A percentile compares a stretch with the other conserved stretches of the same genome.
Evolutionary conservation across 2,113 vertebrate genomes (phyloP).

Genomic region (Rhinopomastus cyanomelas): DNA sequence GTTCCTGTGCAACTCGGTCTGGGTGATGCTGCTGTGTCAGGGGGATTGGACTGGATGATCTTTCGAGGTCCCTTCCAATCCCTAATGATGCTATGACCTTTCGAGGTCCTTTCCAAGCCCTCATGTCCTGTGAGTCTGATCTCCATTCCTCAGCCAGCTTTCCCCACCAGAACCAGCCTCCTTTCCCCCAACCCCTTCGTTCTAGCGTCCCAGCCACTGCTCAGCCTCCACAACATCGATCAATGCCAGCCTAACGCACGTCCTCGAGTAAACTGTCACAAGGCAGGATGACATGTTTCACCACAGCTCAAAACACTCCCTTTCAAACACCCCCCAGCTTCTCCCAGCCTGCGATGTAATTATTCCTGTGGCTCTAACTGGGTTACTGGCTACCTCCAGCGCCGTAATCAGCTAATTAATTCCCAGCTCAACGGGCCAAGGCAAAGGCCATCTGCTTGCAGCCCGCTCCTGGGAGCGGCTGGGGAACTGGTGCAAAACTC

Average conservation of each 20-base stretch:
- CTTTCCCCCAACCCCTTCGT: background rate
- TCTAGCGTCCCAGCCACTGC: background rate
- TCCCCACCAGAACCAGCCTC: background rate
- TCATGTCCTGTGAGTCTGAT: too few relatives aligned
- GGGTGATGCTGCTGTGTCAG: too few relatives aligned
- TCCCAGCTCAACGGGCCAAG: slow-evolving; percentile 62
- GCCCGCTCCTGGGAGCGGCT: slow-evolving; percentile 20
- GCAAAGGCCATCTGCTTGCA: slow-evolving; percentile 66
- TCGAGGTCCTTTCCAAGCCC: too few relatives aligned
- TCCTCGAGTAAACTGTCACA: background rate
- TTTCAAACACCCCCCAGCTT: background rate
- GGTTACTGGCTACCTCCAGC: slow-evolving; percentile 38
- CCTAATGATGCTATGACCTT: too few relatives aligned
- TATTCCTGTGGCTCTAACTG: slow-evolving; percentile 15
- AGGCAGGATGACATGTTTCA: background rate
- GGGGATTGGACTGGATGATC: too few relatives aligned
- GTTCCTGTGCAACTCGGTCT: too few relatives aligned
- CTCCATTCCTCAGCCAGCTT: rapidly evolving
- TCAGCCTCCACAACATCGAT: background rate
- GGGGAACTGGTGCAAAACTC: slow-evolving; percentile 14
- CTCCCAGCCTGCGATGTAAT: background rate
- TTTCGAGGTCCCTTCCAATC: too few relatives aligned
- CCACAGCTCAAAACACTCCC: background rate
- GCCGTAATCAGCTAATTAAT: slow-evolving; percentile 64
- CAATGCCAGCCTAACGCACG: background rate